phyloP scores from a whole-genome alignment of 2,888 invertebrate genomes.

The Agrotis exclamationis region DNA sequence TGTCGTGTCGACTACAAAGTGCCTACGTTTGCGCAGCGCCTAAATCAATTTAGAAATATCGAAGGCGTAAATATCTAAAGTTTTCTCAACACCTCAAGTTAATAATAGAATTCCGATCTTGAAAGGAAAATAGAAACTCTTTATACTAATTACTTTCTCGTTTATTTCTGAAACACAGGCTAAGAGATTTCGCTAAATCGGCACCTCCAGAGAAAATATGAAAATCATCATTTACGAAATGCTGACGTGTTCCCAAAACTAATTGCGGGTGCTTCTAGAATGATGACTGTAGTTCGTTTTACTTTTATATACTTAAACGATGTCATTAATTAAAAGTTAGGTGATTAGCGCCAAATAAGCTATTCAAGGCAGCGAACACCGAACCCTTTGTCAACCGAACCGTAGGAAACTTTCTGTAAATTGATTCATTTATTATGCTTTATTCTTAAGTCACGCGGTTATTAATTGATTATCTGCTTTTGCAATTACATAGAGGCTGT shows the following conservation, averaged over 20 bases:
- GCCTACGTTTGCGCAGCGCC: no score
- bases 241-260: conserved; percentile 34
- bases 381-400: conserved; percentile 77
- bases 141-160: background rate
- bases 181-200: conserved; percentile 13
- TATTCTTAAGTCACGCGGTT: conserved; percentile 69
- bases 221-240: conserved; percentile 20
- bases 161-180: background rate
- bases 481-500: conserved; percentile 28
- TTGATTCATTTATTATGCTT: conserved; percentile 79
- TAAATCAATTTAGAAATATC: background rate
- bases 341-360: conserved; percentile 82
- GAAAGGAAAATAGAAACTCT: background rate
- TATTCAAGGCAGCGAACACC: conserved; percentile 72
- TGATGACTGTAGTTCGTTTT: conserved; percentile 67
- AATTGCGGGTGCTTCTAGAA: conserved; percentile 50
- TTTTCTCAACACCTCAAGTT: background rate
- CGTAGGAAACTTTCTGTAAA: conserved; percentile 71
- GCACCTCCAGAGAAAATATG: conserved; percentile 14
- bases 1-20: no score
- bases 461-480: conserved; percentile 74
- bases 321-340: conserved; percentile 84
- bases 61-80: background rate
- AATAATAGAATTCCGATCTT: background rate
- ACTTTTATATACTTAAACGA: conserved; percentile 78